Percentiles rank a stretch among this genome's conserved stretches.
Evolutionary conservation across 2,888 invertebrate genomes (phyloP).

Genomic region (Drosophila vallismaia): DNA sequence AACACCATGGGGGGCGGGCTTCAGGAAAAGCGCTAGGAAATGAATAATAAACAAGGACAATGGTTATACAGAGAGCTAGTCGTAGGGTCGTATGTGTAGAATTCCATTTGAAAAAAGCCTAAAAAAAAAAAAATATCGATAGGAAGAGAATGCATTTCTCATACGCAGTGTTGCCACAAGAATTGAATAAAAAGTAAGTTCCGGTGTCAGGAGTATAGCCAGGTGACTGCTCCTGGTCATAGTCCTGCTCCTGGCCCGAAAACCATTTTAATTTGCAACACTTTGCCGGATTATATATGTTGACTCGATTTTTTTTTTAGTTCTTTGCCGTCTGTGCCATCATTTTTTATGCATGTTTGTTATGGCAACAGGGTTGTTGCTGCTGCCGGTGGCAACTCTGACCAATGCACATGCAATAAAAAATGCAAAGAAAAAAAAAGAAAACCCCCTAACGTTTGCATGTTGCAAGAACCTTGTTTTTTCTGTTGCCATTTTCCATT

Average conservation of each 20-base stretch:
- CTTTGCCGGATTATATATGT: slow-evolving; percentile 15
- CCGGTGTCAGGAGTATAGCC: slow-evolving; percentile 8
- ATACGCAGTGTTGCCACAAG: slow-evolving; percentile 26
- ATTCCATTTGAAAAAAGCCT: slow-evolving; percentile 14
- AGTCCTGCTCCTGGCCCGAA: background rate
- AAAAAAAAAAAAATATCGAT: slow-evolving; percentile 26
- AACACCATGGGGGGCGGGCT: slow-evolving; percentile 7
- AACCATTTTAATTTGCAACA: slow-evolving; percentile 57
- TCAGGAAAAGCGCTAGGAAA: slow-evolving; percentile 34
- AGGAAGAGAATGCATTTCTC: slow-evolving; percentile 1
- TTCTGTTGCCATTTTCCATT: slow-evolving; percentile 37
- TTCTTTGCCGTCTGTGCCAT: slow-evolving; percentile 36
- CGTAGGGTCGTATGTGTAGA: background rate
- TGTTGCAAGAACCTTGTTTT: slow-evolving; percentile 35
- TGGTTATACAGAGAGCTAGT: slow-evolving; percentile 8
- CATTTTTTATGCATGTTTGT: slow-evolving; percentile 66
- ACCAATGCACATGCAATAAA: slow-evolving; percentile 12
- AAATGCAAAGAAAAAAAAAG: slow-evolving; percentile 9
- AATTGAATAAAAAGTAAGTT: background rate
- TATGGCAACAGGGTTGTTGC: slow-evolving; percentile 61
- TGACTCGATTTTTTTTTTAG: slow-evolving; percentile 1
- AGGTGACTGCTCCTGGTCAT: slow-evolving; percentile 15
- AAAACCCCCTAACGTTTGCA: slow-evolving; percentile 31
- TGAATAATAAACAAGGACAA: slow-evolving; percentile 37
- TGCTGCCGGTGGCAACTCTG: slow-evolving; percentile 33